These are phyloP conservation scores for Tenrec ecaudatus DNA, from an alignment of 2,113 vertebrate species.

Conservation along the genomic window DNA sequence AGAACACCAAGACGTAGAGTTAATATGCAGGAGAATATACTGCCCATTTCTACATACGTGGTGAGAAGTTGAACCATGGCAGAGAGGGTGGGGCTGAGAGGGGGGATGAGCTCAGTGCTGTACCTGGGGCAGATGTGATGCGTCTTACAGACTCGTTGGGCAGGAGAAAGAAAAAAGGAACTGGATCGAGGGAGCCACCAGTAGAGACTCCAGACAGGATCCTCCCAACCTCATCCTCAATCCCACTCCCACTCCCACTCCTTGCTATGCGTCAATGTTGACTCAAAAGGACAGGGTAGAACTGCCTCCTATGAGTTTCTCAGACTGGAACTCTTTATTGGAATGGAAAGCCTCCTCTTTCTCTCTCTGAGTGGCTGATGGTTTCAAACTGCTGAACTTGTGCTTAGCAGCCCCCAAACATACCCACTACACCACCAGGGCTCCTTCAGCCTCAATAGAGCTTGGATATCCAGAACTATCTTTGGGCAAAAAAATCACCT, in stretches of 20 bases:
- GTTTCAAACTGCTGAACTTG: too few species aligned
- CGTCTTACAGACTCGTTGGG: neutral
- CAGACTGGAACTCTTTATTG: too few species aligned
- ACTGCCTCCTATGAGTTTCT: too few species aligned
- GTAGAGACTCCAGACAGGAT: neutral
- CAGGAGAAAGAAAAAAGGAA: neutral
- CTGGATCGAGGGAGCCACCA: neutral
- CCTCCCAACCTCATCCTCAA: neutral
- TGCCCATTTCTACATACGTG: neutral
- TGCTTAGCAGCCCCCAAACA: too few species aligned
- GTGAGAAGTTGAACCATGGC: neutral
- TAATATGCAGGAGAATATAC: neutral
- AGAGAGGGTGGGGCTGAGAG: neutral
- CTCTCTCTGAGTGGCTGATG: too few species aligned
- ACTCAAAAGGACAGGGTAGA: too few species aligned
- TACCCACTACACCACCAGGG: too few species aligned
- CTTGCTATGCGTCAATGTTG: too few species aligned
- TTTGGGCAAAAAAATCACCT: neutral
- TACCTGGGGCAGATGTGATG: neutral
- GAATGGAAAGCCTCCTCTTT: too few species aligned
- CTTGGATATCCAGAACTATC: neutral
- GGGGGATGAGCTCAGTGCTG: neutral
- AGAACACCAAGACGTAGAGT: neutral
- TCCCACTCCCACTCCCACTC: too few species aligned
- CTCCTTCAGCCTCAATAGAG: neutral